A percentile compares a stretch with the other conserved stretches of the same genome.
phyloP scores from a whole-genome alignment of 1,140 invertebrate species.

The Mactra quadrangularis region DNA sequence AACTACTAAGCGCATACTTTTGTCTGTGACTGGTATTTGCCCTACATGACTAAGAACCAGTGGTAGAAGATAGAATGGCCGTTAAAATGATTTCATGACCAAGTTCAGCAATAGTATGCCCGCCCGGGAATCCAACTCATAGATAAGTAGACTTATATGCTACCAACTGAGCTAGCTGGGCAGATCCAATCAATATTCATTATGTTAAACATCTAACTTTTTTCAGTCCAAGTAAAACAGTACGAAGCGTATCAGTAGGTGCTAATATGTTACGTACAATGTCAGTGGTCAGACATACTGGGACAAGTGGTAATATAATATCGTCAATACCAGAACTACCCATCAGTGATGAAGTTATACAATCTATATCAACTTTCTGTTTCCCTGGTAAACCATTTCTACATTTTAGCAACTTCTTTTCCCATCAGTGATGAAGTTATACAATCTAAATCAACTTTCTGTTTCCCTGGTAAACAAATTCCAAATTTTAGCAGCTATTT shows the following conservation, averaged over 20 bases:
- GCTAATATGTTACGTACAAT: slow-evolving; percentile 11
- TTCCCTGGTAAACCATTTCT: slow-evolving; percentile 80
- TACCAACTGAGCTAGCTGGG: too few relatives aligned
- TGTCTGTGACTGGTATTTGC: too few relatives aligned
- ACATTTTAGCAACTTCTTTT: slow-evolving; percentile 30
- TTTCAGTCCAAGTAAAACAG: slow-evolving; percentile 21
- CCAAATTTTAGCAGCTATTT: background rate
- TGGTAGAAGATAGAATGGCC: too few relatives aligned
- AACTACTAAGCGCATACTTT: too few relatives aligned
- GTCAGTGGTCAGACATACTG: slow-evolving; percentile 1
- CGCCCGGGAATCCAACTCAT: too few relatives aligned
- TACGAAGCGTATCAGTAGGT: slow-evolving; percentile 2
- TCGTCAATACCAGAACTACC: slow-evolving; percentile 64
- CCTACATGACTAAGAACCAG: too few relatives aligned
- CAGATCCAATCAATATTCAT: too few relatives aligned
- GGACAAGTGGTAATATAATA: background rate
- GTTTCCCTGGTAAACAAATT: slow-evolving; percentile 74
- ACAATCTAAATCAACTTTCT: slow-evolving; percentile 72
- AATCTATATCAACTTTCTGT: slow-evolving; percentile 74
- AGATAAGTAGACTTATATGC: too few relatives aligned
- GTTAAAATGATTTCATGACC: too few relatives aligned
- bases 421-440: slow-evolving; percentile 75
- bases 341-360: slow-evolving; percentile 72
- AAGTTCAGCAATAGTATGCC: too few relatives aligned
- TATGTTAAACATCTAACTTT: background rate